A percentile compares a stretch with the other conserved stretches of the same genome.
Conservation (phyloP, 2,797 vertebrate species). For the Fundulus diaphanus region DNA sequence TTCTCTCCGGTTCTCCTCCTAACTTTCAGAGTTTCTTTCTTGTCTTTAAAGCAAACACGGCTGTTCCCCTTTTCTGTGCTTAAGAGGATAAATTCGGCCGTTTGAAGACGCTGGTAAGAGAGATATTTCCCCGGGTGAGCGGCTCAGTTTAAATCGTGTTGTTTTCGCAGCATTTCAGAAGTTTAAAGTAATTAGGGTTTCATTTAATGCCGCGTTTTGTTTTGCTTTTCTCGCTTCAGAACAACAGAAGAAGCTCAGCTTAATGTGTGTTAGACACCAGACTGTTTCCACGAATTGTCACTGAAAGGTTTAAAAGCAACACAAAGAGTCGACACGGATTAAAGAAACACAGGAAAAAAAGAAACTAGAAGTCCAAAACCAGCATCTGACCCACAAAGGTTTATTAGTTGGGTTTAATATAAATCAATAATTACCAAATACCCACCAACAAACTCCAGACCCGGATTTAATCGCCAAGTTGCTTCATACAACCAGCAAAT, state of each 20-base stretch:
- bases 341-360: too few relatives aligned
- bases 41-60: neutral
- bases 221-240: too few relatives aligned
- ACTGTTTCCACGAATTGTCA: neutral
- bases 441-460: too few relatives aligned
- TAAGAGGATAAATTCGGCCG: neutral
- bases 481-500: too few relatives aligned
- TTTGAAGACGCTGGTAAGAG: neutral
- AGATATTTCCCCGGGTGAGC: neutral
- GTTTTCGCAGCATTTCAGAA: neutral
- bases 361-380: neutral
- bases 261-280: neutral
- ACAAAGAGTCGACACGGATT: too few relatives aligned
- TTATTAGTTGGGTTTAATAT: too few relatives aligned
- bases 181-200: too few relatives aligned
- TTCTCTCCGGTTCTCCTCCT: neutral
- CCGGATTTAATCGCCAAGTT: too few relatives aligned
- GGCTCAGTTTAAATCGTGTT: neutral
- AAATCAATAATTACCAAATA: too few relatives aligned
- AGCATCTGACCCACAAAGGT: neutral
- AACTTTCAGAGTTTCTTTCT: neutral
- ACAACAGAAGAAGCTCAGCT: too few relatives aligned
- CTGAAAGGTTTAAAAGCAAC: neutral
- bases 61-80: neutral
- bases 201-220: too few relatives aligned